These are phyloP conservation scores for Emmelina monodactyla DNA, from an alignment of 2,888 invertebrate species.

Conservation along the genomic window DNA sequence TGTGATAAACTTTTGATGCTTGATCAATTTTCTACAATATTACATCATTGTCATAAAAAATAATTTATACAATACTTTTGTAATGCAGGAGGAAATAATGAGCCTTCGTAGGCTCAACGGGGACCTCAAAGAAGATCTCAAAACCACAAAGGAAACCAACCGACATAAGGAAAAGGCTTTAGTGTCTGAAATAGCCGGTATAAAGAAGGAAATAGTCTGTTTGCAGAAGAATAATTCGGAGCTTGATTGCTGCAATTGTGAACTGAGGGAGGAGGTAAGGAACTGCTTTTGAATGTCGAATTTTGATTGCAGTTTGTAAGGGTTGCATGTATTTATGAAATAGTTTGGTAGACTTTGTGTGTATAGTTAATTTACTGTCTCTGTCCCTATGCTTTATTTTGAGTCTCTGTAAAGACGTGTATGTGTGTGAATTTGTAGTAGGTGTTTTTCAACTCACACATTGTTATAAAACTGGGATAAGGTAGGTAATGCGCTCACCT, in stretches of 20 bases:
- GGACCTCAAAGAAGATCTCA: conserved; percentile 54
- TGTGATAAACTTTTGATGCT: too few relatives aligned
- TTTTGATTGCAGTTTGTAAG: neutral
- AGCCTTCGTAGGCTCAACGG: conserved; percentile 42
- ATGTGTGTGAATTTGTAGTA: too few relatives aligned
- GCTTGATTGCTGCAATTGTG: conserved; percentile 72
- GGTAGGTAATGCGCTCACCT: too few relatives aligned
- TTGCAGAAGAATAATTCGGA: conserved; percentile 67
- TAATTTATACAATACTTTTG: conserved; percentile 13
- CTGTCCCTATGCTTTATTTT: too few relatives aligned
- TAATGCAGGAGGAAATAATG: conserved; percentile 46
- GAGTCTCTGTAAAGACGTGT: too few relatives aligned
- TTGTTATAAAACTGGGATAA: too few relatives aligned
- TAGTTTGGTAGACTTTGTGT: too few relatives aligned
- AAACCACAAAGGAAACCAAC: conserved; percentile 44
- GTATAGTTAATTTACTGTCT: too few relatives aligned
- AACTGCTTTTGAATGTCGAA: conserved; percentile 3
- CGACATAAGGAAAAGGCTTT: conserved; percentile 51
- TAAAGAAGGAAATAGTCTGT: conserved; percentile 61
- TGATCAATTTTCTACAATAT: too few relatives aligned
- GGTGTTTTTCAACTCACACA: too few relatives aligned
- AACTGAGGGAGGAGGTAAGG: conserved; percentile 72
- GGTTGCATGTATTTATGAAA: too few relatives aligned
- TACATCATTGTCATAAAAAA: conserved; percentile 5
- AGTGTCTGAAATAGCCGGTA: conserved; percentile 51